Evolutionary conservation across 2,113 vertebrate genomes (phyloP), one percentile per base, ranked within the genome.

Genomic region (Tragelaphus imberbis): DNA sequence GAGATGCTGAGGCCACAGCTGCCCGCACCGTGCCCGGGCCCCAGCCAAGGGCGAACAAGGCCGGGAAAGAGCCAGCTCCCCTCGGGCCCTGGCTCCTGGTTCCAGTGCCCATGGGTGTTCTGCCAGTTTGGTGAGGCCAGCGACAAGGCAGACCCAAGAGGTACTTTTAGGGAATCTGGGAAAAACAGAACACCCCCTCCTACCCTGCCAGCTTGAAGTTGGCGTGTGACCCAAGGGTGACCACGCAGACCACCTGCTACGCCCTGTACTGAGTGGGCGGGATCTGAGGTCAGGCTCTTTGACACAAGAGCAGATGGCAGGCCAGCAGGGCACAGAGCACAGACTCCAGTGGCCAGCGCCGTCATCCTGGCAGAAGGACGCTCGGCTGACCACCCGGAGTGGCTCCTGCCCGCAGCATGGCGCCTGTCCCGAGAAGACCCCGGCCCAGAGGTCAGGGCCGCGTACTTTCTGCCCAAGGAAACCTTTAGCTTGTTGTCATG

Each of bases 191-290:
- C 27, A 7, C 21, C 44, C 15, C 25, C 16, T 23, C 19, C 56
- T 16, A 14, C 14, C 7, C 30, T 15, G 9, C 5, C 17, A 40
- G 33, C 80, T 47, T 23, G 30, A 28, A 27, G 40, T 8, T 47
- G 14, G 3, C 0, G 0, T 12, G 65, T 8, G 51, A 19, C 68
- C n/a, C 1, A 9, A 5, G 6, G 13, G 16, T 2, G 5, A 15
- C 2, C 19, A 5, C 1, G 3, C 3, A 0, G 53, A 10, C 47
- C 36, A 17, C 25, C 28, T 40, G 25, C 2, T 81, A 33, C 0
- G 0, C 17, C 3, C 79, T 81, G 10, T 21, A 1, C 5, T 0
- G 7, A 36, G 13, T 0, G 10, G 49, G 49, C 0, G 28, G 10
- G 27, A 7, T 1, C 25, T 2, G 15, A 11, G 63, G 49, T 1